Evolutionary conservation across 1,140 invertebrate genomes (phyloP).

Genomic region (Drosophila orena): DNA sequence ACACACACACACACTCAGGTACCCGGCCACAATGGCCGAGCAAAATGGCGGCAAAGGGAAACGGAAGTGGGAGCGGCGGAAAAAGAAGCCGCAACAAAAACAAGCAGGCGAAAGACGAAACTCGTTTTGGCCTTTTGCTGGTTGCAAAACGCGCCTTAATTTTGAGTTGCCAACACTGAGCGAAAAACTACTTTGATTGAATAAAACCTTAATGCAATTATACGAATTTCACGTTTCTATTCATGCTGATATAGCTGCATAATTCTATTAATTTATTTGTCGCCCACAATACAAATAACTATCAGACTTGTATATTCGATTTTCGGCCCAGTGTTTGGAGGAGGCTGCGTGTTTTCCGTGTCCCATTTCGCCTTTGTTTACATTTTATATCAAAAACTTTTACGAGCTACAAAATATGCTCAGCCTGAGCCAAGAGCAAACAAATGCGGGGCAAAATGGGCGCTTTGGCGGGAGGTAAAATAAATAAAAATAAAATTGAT

Average conservation of each 20-base stretch:
- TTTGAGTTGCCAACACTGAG: slow-evolving; percentile 21
- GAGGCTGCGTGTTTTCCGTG: slow-evolving; percentile 12
- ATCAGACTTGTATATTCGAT: neutral
- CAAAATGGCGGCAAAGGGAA: slow-evolving; percentile 31
- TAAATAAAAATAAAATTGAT: slow-evolving; percentile 78
- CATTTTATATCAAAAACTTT: slow-evolving; percentile 81
- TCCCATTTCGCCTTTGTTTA: slow-evolving; percentile 59
- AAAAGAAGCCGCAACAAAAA: slow-evolving; percentile 46
- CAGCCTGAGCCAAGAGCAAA: slow-evolving; percentile 64
- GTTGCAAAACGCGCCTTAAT: slow-evolving; percentile 52
- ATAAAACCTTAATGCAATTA: neutral
- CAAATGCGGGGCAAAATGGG: slow-evolving; percentile 45
- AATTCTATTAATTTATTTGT: neutral
- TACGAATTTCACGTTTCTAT: neutral
- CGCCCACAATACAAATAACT: too few species aligned
- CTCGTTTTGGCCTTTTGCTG: slow-evolving; percentile 51
- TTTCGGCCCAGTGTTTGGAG: slow-evolving; percentile 1
- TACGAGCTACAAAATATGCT: slow-evolving; percentile 79
- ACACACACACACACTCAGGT: neutral
- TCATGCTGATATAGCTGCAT: neutral
- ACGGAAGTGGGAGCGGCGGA: neutral
- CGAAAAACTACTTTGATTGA: neutral
- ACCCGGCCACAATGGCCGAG: slow-evolving; percentile 6
- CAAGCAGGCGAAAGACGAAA: slow-evolving; percentile 36
- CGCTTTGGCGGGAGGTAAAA: slow-evolving; percentile 36